Conservation (phyloP, 2,113 vertebrate genomes). For the Coptodon rendalli region DNA sequence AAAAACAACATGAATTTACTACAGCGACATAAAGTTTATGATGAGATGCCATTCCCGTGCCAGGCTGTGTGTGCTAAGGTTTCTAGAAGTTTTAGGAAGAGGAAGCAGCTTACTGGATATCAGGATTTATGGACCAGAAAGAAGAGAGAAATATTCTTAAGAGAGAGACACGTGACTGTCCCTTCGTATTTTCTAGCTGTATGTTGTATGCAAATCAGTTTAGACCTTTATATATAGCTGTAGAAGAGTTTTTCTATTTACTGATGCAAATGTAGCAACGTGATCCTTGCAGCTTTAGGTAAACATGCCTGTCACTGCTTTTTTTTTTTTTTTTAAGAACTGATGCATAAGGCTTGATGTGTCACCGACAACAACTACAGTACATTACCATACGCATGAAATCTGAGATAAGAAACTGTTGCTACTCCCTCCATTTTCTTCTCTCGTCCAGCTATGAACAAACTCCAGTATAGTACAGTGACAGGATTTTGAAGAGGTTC, state of each 20-base stretch:
- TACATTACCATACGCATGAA: conserved; percentile 51
- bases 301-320: conserved; percentile 28
- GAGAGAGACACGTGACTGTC: conserved; percentile 5
- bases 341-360: conserved; percentile 59
- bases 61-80: conserved; percentile 25
- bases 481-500: conserved; percentile 21
- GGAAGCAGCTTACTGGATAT: background rate
- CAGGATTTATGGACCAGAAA: conserved; percentile 18
- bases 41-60: conserved; percentile 12
- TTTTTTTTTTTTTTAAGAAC: conserved; percentile 21
- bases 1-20: conserved; percentile 1
- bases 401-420: conserved; percentile 45
- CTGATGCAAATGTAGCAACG: conserved; percentile 35
- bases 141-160: conserved; percentile 4
- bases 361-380: conserved; percentile 64
- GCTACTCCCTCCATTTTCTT: conserved; percentile 27
- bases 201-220: conserved; percentile 37
- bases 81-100: background rate
- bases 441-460: conserved; percentile 7
- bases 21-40: conserved; percentile 8
- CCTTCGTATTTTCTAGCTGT: conserved; percentile 8
- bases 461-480: conserved; percentile 37
- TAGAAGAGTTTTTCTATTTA: conserved; percentile 19
- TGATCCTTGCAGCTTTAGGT: conserved; percentile 22
- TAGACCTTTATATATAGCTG: conserved; percentile 24